Percentiles rank a stretch among this genome's conserved stretches.
These are phyloP conservation scores for Ophion ellenae DNA, from an alignment of 2,888 invertebrate genomes.

Conservation along the genomic window DNA sequence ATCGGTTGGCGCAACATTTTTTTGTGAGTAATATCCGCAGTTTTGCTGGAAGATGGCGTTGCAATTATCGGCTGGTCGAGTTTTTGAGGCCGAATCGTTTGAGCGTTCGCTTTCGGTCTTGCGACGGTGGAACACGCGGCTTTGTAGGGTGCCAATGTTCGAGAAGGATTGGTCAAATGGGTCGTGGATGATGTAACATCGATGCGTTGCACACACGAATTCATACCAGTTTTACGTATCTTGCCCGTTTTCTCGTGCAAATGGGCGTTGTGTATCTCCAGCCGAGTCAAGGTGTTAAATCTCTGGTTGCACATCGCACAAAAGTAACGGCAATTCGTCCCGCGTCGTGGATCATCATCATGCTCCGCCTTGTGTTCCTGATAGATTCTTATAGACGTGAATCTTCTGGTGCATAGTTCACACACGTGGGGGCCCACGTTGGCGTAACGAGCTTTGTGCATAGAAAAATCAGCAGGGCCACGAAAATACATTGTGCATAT, in stretches of 20 bases:
- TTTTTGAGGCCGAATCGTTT: background rate
- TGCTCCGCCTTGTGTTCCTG: constrained; percentile 64
- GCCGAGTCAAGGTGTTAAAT: constrained; percentile 37
- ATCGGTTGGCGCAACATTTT: background rate
- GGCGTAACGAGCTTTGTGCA: constrained; percentile 57
- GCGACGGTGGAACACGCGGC: background rate
- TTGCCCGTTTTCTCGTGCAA: constrained; percentile 46
- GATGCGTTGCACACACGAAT: background rate
- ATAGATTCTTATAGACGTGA: constrained; percentile 32
- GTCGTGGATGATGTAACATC: background rate
- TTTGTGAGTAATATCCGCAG: background rate
- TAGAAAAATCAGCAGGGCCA: constrained; percentile 35
- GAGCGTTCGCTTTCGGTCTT: background rate
- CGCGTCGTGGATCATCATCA: background rate
- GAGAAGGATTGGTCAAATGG: background rate
- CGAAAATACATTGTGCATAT: constrained; percentile 51
- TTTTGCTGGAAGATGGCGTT: background rate
- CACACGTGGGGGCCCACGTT: constrained; percentile 65
- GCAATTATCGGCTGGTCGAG: background rate
- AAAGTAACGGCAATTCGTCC: constrained; percentile 33
- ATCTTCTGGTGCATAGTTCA: constrained; percentile 65
- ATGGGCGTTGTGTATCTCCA: constrained; percentile 66
- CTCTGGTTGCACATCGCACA: constrained; percentile 64
- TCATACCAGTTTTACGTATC: background rate
- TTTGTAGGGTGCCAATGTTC: background rate